Conservation (phyloP, 2,113 vertebrate species). For the Dendrocopos noguchii region DNA sequence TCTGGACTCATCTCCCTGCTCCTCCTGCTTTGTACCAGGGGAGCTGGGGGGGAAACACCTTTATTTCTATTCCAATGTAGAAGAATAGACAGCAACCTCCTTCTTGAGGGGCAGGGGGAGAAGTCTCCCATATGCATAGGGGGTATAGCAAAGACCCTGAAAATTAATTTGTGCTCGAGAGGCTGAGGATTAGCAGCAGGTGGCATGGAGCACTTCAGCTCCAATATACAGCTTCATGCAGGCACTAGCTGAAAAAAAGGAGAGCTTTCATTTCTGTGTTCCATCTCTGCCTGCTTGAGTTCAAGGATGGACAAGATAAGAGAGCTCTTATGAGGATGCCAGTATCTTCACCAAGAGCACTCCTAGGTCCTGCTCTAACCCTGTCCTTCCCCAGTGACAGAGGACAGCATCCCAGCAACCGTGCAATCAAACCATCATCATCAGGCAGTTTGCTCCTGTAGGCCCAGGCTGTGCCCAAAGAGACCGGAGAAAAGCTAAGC, state of each 20-base stretch:
- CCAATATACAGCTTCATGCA: fast-evolving
- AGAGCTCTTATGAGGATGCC: not conserved
- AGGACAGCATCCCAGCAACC: not conserved
- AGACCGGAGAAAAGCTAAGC: not conserved
- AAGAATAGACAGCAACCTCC: not conserved
- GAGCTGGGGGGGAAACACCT: not conserved
- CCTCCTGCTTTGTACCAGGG: not conserved
- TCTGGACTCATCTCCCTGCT: not conserved
- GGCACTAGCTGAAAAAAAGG: not conserved
- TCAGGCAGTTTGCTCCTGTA: not conserved
- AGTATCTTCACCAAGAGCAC: not conserved
- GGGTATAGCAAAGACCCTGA: not conserved
- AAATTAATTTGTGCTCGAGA: not conserved
- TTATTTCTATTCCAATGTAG: not conserved
- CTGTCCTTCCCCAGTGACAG: not conserved
- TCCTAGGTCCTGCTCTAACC: not conserved
- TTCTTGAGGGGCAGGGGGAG: not conserved
- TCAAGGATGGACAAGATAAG: not conserved
- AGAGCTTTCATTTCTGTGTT: not conserved
- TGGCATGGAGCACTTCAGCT: not conserved
- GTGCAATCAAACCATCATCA: not conserved
- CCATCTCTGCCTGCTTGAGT: not conserved
- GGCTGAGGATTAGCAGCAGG: not conserved
- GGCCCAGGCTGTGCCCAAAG: not conserved
- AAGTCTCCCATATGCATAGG: not conserved